A percentile compares a stretch with the other conserved stretches of the same genome.
Conservation (phyloP, 1,140 invertebrate genomes). For the Parasteatoda tepidariorum region DNA sequence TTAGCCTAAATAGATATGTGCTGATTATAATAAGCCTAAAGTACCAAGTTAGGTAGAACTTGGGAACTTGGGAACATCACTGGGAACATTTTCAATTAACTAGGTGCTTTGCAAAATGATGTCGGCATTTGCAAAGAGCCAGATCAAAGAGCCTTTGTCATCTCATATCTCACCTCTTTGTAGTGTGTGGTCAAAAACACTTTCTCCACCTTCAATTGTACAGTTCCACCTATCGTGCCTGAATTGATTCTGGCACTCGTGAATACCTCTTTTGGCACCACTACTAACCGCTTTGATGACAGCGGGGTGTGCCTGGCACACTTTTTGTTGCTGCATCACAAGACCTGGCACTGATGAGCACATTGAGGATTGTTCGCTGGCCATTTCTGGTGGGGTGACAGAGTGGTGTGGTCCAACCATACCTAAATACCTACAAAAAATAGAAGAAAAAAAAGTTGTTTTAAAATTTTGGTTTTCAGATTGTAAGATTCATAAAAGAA, state of each 20-base stretch:
- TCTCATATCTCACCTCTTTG: constrained; percentile 68
- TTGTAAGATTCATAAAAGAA: too few species aligned
- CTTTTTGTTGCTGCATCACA: constrained; percentile 70
- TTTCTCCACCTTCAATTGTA: constrained; percentile 67
- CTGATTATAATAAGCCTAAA: too few species aligned
- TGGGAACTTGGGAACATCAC: too few species aligned
- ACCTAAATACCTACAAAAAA: constrained; percentile 71
- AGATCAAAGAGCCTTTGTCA: too few species aligned
- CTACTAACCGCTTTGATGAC: constrained; percentile 71
- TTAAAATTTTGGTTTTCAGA: too few species aligned
- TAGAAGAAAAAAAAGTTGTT: constrained; percentile 10
- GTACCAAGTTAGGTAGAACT: too few species aligned
- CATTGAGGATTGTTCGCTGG: constrained; percentile 63
- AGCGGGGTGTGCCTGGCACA: constrained; percentile 72
- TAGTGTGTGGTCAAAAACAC: constrained; percentile 70
- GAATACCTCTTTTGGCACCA: constrained; percentile 72
- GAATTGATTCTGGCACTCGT: constrained; percentile 75
- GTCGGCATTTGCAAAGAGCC: too few species aligned
- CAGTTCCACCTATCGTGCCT: constrained; percentile 75
- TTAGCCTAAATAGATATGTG: too few species aligned
- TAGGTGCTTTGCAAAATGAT: too few species aligned
- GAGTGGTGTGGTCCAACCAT: constrained; percentile 71
- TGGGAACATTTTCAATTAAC: too few species aligned
- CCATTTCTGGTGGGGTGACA: constrained; percentile 65
- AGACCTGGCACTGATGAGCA: constrained; percentile 67